Percentiles rank a stretch among this genome's conserved stretches.
Evolutionary conservation across 2,797 vertebrate genomes (phyloP).

Genomic region (Oryzias dopingdopingensis): DNA sequence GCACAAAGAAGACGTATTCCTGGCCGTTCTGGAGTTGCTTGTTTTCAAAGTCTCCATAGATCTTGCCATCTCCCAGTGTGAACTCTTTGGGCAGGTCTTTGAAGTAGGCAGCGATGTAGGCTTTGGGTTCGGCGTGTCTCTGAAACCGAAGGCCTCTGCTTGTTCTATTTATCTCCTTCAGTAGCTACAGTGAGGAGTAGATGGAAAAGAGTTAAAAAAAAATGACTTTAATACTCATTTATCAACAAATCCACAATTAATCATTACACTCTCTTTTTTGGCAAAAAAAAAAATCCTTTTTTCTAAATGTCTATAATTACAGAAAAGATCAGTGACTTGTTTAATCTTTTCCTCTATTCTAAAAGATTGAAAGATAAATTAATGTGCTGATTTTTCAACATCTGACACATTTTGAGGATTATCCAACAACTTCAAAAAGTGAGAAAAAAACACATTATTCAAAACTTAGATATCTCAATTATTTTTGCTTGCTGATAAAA

Average conservation of each 20-base stretch:
- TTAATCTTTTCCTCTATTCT: constrained; percentile 47
- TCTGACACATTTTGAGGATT: constrained; percentile 50
- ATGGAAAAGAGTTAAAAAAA: constrained; percentile 43
- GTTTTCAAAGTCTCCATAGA: constrained; percentile 95
- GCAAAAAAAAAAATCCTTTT: constrained; percentile 50
- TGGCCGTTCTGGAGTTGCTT: constrained; percentile 94
- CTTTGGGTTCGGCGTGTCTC: constrained; percentile 90
- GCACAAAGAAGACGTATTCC: constrained; percentile 97
- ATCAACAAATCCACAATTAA: constrained; percentile 30
- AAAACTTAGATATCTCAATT: constrained; percentile 33
- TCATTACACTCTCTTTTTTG: constrained; percentile 37
- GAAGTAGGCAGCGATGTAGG: constrained; percentile 96
- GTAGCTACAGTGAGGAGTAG: constrained; percentile 78
- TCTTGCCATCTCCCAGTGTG: constrained; percentile 90
- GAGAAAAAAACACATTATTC: constrained; percentile 24
- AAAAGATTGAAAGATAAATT: constrained; percentile 62
- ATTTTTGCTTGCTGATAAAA: constrained; percentile 39
- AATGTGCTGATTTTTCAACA: constrained; percentile 54
- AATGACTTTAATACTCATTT: background rate
- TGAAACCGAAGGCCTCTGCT: constrained; percentile 88
- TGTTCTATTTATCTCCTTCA: constrained; percentile 94
- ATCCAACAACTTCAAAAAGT: constrained; percentile 51
- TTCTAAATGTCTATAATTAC: constrained; percentile 43
- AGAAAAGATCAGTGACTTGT: constrained; percentile 60
- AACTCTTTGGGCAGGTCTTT: constrained; percentile 94